Conservation (phyloP, 2,113 vertebrate genomes). For the Mirza zaza region DNA sequence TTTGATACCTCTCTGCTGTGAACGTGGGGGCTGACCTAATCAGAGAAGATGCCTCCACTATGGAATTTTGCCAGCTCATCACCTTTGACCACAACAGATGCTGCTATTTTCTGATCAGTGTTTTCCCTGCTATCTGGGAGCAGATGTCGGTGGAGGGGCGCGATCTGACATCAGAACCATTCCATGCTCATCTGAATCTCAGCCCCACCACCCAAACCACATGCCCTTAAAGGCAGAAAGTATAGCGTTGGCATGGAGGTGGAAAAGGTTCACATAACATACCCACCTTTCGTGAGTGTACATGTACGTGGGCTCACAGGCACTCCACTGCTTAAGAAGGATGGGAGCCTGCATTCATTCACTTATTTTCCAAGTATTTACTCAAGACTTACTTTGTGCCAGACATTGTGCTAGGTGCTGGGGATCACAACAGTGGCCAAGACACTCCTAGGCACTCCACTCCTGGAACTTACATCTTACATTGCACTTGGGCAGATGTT, state of each 20-base stretch:
- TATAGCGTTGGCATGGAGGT: neutral
- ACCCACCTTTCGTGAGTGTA: neutral
- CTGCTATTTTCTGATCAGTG: constrained; percentile 61
- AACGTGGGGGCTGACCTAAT: constrained; percentile 26
- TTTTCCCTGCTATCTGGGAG: constrained; percentile 64
- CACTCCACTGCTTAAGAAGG: neutral
- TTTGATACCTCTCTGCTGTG: neutral
- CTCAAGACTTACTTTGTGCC: neutral
- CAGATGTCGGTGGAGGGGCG: constrained; percentile 70
- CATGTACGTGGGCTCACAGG: neutral
- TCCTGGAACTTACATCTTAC: neutral
- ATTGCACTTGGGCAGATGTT: neutral
- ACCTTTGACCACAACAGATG: constrained; percentile 75
- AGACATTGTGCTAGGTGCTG: neutral
- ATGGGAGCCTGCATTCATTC: neutral
- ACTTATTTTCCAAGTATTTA: neutral
- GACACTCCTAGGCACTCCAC: neutral
- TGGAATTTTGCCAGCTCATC: constrained; percentile 45
- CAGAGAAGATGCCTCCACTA: neutral
- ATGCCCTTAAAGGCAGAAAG: neutral
- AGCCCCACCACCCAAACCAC: neutral
- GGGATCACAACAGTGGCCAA: neutral
- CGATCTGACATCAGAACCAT: constrained; percentile 7
- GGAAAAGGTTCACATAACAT: neutral
- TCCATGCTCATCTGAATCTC: neutral